Evolutionary conservation across 2,113 vertebrate genomes (phyloP), one percentile per base, ranked within the genome.

Genomic region (Gopherus flavomarginatus): DNA sequence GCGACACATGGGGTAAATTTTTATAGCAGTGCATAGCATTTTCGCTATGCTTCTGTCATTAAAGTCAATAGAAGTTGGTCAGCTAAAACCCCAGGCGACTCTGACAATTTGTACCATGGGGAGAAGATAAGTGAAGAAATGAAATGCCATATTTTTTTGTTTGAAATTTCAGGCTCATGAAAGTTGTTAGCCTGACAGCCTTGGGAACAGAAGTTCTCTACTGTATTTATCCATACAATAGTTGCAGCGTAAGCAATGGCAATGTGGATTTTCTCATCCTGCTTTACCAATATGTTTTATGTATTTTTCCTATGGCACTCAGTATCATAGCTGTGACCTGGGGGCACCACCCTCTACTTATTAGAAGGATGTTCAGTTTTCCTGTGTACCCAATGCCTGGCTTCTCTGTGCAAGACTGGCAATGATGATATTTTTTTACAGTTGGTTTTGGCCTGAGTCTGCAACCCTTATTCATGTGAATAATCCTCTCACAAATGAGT

Each of bases 101-200:
- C 80, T 5, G 5, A 89, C 85, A 93, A 92, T 96, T 96, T 96
- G 86, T 96, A 82, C 52, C 57, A 90, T 8, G 75, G 81, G 69
- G 90, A 97, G 42, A 94, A 94, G 75, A 90, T 91, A 97, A 97
- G 69, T 88, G 54, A 94, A 96, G 50, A 27, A 94, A 95, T 85
- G 95, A 91, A 96, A 89, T 96, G 62, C 2, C 85, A 59, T 85
- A 94, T 82, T 83, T 94, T 94, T 91, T 91, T 83, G 80, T 94
- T 91, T 96, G 83, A 96, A 98, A 96, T 97, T 87, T 92, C 96
- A 42, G 91, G 77, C 35, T 94, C 80, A 47, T 10, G 90, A 95
- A 69, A 86, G 59, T 88, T 95, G 42, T 75, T 97, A 95, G 90
- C 96, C 78, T 91, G 91, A 86, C 79, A 97, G 27, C 69, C 52